Evolutionary conservation across 2,797 vertebrate species (phyloP).

Genomic region (Danio kyathit): DNA sequence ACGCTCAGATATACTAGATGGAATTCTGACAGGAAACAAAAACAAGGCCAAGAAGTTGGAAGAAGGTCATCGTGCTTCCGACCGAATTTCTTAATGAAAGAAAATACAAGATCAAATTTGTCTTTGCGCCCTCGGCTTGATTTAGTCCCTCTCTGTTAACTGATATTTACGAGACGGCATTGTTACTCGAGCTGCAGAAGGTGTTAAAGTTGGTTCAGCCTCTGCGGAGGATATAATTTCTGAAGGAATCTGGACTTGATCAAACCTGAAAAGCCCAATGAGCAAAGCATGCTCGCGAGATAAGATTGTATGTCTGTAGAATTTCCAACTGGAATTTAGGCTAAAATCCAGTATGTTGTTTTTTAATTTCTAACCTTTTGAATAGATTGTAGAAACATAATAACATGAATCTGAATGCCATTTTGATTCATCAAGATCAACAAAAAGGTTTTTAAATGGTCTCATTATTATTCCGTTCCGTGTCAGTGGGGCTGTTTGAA

Average conservation of each 20-base stretch:
- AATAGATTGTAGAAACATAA: neutral
- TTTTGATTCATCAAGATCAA: neutral
- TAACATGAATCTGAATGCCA: neutral
- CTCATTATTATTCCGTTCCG: slow-evolving; percentile 8
- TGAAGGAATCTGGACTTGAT: slow-evolving; percentile 41
- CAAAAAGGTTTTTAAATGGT: slow-evolving; percentile 1
- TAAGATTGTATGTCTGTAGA: neutral
- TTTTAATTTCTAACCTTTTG: neutral
- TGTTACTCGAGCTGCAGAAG: slow-evolving; percentile 4
- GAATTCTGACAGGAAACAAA: slow-evolving; percentile 55
- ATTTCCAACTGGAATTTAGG: neutral
- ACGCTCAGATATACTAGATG: slow-evolving; percentile 50
- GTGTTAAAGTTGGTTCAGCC: slow-evolving; percentile 24
- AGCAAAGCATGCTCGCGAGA: slow-evolving; percentile 1
- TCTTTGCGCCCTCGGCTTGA: neutral
- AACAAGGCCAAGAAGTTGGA: slow-evolving; percentile 29
- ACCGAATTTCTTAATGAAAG: slow-evolving; percentile 18
- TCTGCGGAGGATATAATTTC: slow-evolving; percentile 22
- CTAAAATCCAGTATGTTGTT: neutral
- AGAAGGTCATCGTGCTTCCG: slow-evolving; percentile 18
- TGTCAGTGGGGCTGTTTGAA: slow-evolving; percentile 28
- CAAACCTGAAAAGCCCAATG: slow-evolving; percentile 31
- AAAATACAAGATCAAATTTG: slow-evolving; percentile 12
- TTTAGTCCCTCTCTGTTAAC: slow-evolving; percentile 16
- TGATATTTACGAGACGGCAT: slow-evolving; percentile 32